Evolutionary conservation across 2,113 vertebrate genomes (phyloP), one percentile per base, ranked within the genome.

Genomic region (Picathartes gymnocephalus): DNA sequence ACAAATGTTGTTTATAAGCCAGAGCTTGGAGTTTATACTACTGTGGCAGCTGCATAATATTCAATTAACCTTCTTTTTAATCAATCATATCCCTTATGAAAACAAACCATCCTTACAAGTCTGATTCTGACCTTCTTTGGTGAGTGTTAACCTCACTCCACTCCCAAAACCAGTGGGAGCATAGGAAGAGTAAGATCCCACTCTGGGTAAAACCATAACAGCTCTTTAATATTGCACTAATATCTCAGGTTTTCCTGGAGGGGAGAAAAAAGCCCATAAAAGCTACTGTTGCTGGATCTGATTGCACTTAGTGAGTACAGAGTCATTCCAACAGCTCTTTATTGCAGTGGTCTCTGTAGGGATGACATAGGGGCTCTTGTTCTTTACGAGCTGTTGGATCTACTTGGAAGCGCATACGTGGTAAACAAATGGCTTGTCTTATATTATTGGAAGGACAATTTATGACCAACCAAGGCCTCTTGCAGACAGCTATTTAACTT

Each of bases 401-500:
- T 30, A 92, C 96, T 97, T 96, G 96, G 92, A 83, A 58, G 81
- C 79, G 80, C 92, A 88, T 92, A 86, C 23, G 54, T 97, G 98
- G 96, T 97, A 97, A 98, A 97, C 98, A 97, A 96, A 92, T 96
- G 92, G 95, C 97, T 90, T 98, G 97, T 70, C 98, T 97, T 98
- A 96, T 95, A 97, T 97, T 95, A 97, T 47, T 74, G 95, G 96
- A 92, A 70, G 91, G 92, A 97, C 90, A 91, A 98, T 98, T 98
- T 98, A 98, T 81, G 91, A 92, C 97, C 96, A 61, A 84, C 76
- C 86, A 90, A 95, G 84, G 95, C 82, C 85, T 97, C 90, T 88
- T 92, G 88, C 96, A 97, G 97, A 96, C 97, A 97, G 97, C 97
- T 96, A 97, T 97, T 98, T 97, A 97, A 96, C 92, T 91, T 95